Percentiles rank a stretch among this genome's conserved stretches.
Evolutionary conservation across 1,140 invertebrate genomes (phyloP).

Genomic region (Phymorhynchus buccinoides): DNA sequence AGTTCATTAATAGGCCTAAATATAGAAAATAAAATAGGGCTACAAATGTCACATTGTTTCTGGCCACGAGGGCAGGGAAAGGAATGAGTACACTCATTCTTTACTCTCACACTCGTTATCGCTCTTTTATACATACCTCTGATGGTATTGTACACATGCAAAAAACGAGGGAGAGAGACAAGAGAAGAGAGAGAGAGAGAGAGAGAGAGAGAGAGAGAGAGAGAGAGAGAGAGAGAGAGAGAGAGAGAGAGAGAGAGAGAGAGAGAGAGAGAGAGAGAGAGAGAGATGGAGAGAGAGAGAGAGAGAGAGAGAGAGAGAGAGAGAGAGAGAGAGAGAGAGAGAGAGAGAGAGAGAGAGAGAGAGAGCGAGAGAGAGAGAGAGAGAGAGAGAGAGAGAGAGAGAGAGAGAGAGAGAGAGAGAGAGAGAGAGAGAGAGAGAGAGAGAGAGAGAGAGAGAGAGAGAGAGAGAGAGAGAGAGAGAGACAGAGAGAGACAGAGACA

Average conservation of each 20-base stretch:
- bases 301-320: not conserved
- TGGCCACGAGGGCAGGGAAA: too few species aligned
- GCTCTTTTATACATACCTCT: too few species aligned
- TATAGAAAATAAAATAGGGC: too few species aligned
- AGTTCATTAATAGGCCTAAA: too few species aligned
- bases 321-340: slow-evolving; percentile 13
- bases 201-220: not conserved
- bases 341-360: slow-evolving; percentile 30
- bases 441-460: not conserved
- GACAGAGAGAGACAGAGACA: not conserved
- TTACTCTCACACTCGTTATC: too few species aligned
- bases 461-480: not conserved
- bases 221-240: not conserved
- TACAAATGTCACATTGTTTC: too few species aligned
- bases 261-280: not conserved
- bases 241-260: not conserved
- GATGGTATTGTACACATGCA: too few species aligned
- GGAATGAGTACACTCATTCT: too few species aligned
- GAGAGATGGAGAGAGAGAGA: not conserved
- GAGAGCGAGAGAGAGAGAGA: too few species aligned
- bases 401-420: not conserved
- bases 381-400: too few species aligned
- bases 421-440: too few species aligned
- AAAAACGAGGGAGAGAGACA: not conserved
- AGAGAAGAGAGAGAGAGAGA: not conserved